These are phyloP conservation scores for Ibidorhyncha struthersii DNA, from an alignment of 2,113 vertebrate genomes.

Conservation along the genomic window DNA sequence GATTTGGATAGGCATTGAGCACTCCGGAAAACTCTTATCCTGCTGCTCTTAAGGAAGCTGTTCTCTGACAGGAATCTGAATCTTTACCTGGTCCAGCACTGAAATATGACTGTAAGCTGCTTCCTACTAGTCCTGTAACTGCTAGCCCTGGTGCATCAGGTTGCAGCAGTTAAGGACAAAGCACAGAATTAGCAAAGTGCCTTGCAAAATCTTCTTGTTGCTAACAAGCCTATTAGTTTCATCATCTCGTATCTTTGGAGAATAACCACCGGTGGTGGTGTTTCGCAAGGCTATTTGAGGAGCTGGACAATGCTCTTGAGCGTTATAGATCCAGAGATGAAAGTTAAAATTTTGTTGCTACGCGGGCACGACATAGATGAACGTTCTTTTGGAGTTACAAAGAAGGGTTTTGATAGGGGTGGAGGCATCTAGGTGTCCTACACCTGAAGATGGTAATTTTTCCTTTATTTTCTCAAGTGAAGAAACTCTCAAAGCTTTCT, in stretches of 20 bases:
- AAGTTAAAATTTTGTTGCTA: background rate
- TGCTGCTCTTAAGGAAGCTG: background rate
- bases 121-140: background rate
- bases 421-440: background rate
- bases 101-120: background rate
- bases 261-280: background rate
- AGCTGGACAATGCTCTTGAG: background rate
- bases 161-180: background rate
- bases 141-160: background rate
- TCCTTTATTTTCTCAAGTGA: background rate
- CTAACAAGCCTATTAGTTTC: background rate
- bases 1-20: background rate
- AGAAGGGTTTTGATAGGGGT: background rate
- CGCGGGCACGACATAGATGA: rapidly evolving
- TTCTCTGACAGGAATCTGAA: background rate
- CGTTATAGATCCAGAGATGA: rapidly evolving
- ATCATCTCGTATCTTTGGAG: background rate
- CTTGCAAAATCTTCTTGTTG: background rate
- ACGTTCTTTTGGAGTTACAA: rapidly evolving
- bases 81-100: background rate
- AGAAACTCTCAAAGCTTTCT: background rate
- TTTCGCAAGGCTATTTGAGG: background rate
- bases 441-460: background rate
- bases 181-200: background rate
- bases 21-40: background rate